These are phyloP conservation scores for Arge pagana DNA, from an alignment of 2,888 invertebrate genomes.

Conservation along the genomic window DNA sequence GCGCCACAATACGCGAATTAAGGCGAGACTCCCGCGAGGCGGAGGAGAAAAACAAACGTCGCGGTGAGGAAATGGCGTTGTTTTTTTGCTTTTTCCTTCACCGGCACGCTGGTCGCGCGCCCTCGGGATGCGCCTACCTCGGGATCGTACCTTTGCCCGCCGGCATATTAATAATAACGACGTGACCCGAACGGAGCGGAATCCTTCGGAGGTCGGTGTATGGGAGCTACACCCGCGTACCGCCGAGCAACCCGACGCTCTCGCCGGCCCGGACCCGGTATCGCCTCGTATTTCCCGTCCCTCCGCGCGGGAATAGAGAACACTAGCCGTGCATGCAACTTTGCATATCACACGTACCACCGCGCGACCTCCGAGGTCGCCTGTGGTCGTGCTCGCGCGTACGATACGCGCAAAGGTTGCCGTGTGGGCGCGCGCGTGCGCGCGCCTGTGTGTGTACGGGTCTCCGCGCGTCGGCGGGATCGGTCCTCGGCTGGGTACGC, in stretches of 20 bases:
- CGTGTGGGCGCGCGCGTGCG: too few species aligned
- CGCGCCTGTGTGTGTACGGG: constrained; percentile 12
- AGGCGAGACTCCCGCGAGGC: neutral
- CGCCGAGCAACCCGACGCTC: too few species aligned
- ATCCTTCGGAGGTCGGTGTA: neutral
- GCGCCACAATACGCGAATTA: too few species aligned
- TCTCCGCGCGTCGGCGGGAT: constrained; percentile 9
- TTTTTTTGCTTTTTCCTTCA: neutral
- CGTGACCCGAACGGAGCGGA: neutral
- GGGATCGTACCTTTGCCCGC: constrained; percentile 1
- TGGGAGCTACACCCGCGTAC: neutral
- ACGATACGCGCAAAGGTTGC: too few species aligned
- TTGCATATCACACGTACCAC: constrained; percentile 5
- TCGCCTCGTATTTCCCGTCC: too few species aligned
- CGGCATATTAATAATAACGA: constrained; percentile 15
- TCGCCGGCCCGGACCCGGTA: too few species aligned
- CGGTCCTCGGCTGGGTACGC: constrained; percentile 22
- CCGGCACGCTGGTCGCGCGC: neutral
- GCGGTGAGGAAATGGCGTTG: too few species aligned
- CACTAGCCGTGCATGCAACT: constrained; percentile 10
- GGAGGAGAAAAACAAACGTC: neutral
- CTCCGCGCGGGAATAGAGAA: neutral
- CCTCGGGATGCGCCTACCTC: neutral
- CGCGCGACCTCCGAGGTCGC: neutral
- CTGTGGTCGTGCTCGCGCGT: too few species aligned